Evolutionary conservation across 2,113 vertebrate species (phyloP).

Genomic region (Nycticebus coucang): DNA sequence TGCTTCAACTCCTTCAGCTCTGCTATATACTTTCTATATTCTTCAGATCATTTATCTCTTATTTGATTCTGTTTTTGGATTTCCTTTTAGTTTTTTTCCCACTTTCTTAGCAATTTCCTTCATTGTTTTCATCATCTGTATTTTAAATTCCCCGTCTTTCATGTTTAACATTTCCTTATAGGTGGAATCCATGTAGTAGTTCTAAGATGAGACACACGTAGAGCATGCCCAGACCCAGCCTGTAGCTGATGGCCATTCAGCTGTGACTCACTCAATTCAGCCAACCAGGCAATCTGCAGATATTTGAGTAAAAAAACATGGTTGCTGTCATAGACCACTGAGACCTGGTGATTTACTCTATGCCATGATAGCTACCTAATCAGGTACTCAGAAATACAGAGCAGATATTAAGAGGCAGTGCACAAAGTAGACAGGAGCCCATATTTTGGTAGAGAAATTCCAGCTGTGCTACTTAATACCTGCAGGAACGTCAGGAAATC

Average conservation of each 20-base stretch:
- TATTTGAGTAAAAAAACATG: neutral
- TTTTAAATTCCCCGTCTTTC: too few relatives aligned
- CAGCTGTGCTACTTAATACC: neutral
- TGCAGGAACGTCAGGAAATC: neutral
- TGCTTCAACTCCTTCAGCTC: too few relatives aligned
- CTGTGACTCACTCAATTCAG: too few relatives aligned
- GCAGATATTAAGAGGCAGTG: neutral
- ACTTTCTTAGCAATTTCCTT: too few relatives aligned
- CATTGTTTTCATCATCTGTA: too few relatives aligned
- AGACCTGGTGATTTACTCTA: neutral
- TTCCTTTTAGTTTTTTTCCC: too few relatives aligned
- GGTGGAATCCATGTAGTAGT: too few relatives aligned
- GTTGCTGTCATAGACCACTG: neutral
- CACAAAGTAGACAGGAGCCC: neutral
- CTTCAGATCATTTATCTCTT: too few relatives aligned
- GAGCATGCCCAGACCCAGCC: neutral
- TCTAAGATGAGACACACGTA: neutral
- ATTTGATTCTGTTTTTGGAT: too few relatives aligned
- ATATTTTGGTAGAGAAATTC: neutral
- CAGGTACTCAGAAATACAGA: neutral
- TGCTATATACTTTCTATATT: too few relatives aligned
- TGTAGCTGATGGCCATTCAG: neutral
- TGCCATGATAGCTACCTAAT: neutral
- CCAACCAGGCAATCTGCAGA: neutral
- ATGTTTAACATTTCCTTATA: too few relatives aligned